Evolutionary conservation across 2,113 vertebrate genomes (phyloP).

Genomic region (Salvelinus fontinalis): DNA sequence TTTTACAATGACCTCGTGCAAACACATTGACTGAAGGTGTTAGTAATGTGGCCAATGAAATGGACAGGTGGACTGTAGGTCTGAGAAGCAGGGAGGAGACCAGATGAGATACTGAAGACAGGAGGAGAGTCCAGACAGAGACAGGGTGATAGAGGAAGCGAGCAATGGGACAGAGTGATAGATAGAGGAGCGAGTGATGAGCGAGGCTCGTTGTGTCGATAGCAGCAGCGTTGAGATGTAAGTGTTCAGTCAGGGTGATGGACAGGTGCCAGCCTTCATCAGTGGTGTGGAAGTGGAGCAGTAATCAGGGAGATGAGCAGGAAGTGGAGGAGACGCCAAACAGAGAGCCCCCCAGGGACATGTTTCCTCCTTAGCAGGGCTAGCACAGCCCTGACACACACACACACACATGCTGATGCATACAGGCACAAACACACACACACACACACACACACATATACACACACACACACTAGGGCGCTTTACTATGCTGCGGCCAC

Average conservation of each 20-base stretch:
- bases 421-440: slow-evolving; percentile 16
- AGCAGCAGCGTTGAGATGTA: background rate
- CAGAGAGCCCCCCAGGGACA: slow-evolving; percentile 45
- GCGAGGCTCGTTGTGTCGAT: background rate
- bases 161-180: background rate
- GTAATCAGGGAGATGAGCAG: slow-evolving; percentile 72
- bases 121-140: background rate
- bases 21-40: background rate
- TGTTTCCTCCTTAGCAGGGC: slow-evolving; percentile 46
- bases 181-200: background rate
- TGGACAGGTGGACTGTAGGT: background rate
- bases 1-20: too few species aligned
- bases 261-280: slow-evolving; percentile 72
- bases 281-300: slow-evolving; percentile 61
- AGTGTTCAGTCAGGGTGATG: slow-evolving; percentile 49
- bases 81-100: background rate
- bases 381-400: slow-evolving; percentile 37
- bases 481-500: slow-evolving; percentile 20
- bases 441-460: too few species aligned
- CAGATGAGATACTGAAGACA: background rate
- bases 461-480: too few species aligned
- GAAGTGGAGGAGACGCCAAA: slow-evolving; percentile 48
- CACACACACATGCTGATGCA: slow-evolving; percentile 24
- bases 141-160: background rate
- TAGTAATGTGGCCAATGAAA: background rate